phyloP scores from a whole-genome alignment of 2,888 invertebrate genomes.

The Chouioia cunea region DNA sequence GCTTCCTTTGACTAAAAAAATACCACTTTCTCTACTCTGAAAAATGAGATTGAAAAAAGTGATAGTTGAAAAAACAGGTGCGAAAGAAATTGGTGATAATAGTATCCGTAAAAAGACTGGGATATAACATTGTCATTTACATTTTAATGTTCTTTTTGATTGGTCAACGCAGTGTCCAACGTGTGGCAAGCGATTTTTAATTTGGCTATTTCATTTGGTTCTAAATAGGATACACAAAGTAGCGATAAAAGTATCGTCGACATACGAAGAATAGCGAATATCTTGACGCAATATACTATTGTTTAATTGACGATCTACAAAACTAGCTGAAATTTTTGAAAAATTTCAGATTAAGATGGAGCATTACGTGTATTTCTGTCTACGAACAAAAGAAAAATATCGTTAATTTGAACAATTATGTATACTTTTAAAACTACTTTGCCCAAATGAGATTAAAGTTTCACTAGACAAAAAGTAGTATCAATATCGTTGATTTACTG shows the following conservation, averaged over 20 bases:
- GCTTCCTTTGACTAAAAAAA: constrained; percentile 50
- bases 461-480: background rate
- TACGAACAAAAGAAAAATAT: too few species aligned
- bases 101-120: constrained; percentile 33
- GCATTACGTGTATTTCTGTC: too few species aligned
- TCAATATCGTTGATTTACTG: background rate
- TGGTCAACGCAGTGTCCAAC: constrained; percentile 33
- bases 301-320: too few species aligned
- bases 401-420: too few species aligned
- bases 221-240: constrained; percentile 43
- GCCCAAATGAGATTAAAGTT: background rate
- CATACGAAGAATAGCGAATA: too few species aligned
- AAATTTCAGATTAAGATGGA: too few species aligned
- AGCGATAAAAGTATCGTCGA: constrained; percentile 20
- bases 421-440: background rate
- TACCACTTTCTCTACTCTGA: constrained; percentile 40
- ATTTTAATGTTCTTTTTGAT: constrained; percentile 11
- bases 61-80: constrained; percentile 34
- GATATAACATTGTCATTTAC: constrained; percentile 3
- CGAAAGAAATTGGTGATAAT: constrained; percentile 30
- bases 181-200: constrained; percentile 40
- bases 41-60: constrained; percentile 39
- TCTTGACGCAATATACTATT: too few species aligned
- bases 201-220: constrained; percentile 29
- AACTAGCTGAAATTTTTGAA: too few species aligned